Percentiles rank a stretch among this genome's conserved stretches.
Conservation (phyloP, 2,113 vertebrate genomes). For the Oreotrochilus melanogaster region DNA sequence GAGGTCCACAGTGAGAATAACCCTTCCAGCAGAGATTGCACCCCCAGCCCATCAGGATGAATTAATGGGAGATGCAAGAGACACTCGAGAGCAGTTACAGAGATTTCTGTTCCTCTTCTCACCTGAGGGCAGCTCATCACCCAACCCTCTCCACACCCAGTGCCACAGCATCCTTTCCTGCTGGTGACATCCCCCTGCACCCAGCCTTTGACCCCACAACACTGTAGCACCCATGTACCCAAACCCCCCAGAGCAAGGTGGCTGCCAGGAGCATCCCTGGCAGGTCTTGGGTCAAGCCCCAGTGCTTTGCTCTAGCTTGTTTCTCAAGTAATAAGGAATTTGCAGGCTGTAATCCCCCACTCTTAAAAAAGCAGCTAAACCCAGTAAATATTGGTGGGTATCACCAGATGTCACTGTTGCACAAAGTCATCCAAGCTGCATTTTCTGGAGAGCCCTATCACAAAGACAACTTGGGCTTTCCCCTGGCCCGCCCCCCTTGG, state of each 20-base stretch:
- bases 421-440: constrained; percentile 16
- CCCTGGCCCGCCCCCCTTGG: neutral
- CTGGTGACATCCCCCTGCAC: accelerated
- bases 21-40: neutral
- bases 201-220: neutral
- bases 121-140: neutral
- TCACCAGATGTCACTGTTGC: constrained; percentile 71
- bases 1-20: neutral
- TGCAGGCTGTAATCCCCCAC: neutral
- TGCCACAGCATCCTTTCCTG: neutral
- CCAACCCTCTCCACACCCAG: neutral
- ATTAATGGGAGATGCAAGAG: accelerated
- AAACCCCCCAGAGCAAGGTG: neutral
- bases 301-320: neutral
- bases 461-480: neutral
- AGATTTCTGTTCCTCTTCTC: neutral
- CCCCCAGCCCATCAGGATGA: neutral
- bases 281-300: neutral
- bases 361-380: neutral
- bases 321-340: neutral
- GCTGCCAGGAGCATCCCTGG: neutral
- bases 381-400: constrained; percentile 49
- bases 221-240: accelerated
- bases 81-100: accelerated
- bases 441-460: neutral